phyloP scores from a whole-genome alignment of 2,888 invertebrate genomes.

The Athetis lepigone region DNA sequence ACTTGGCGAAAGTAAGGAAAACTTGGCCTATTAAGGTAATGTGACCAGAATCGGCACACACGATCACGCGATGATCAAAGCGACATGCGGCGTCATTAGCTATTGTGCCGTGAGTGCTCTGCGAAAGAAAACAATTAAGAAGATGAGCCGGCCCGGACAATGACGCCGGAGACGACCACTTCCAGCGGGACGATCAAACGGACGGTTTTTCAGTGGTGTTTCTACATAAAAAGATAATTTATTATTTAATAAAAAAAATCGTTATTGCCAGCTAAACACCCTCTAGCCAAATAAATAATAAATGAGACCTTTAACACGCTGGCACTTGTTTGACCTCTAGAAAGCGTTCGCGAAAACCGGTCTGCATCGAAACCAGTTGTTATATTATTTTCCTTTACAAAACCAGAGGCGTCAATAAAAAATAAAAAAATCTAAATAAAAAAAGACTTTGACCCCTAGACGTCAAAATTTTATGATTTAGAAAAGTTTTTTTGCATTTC shows the following conservation, averaged over 20 bases:
- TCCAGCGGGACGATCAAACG: slow-evolving; percentile 82
- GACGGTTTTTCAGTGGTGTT: slow-evolving; percentile 55
- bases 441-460: too few relatives aligned
- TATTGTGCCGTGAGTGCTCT: slow-evolving; percentile 84
- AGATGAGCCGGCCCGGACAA: slow-evolving; percentile 82
- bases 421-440: too few relatives aligned
- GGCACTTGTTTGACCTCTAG: neutral
- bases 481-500: too few relatives aligned
- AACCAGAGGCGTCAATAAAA: too few relatives aligned
- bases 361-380: too few relatives aligned
- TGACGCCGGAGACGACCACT: slow-evolving; percentile 80
- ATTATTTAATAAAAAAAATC: slow-evolving; percentile 1
- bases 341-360: neutral
- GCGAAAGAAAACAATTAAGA: slow-evolving; percentile 88
- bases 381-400: too few relatives aligned
- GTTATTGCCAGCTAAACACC: neutral
- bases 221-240: slow-evolving; percentile 18
- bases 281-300: neutral
- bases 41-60: slow-evolving; percentile 66
- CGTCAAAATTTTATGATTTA: too few relatives aligned
- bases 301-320: neutral
- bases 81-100: slow-evolving; percentile 81
- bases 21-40: slow-evolving; percentile 53
- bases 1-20: slow-evolving; percentile 50
- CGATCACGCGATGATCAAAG: slow-evolving; percentile 83